Percentiles rank a stretch among this genome's conserved stretches.
Conservation (phyloP, 2,797 vertebrate species). For the Amblyraja radiata region DNA sequence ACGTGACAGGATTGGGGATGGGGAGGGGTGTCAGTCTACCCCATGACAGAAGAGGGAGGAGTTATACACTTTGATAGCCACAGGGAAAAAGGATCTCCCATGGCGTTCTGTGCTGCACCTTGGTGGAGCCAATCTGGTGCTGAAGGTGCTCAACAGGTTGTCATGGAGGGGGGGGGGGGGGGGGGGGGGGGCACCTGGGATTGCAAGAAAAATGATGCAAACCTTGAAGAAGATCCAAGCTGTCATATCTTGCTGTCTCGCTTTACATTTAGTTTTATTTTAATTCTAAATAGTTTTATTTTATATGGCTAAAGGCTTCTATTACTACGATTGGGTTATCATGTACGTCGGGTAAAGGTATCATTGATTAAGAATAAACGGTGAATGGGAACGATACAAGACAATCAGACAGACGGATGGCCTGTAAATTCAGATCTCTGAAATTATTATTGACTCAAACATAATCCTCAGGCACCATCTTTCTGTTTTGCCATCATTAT, state of each 20-base stretch:
- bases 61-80: too few relatives aligned
- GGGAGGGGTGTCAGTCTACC: too few relatives aligned
- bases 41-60: too few relatives aligned
- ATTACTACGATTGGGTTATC: background rate
- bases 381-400: background rate
- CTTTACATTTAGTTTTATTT: background rate
- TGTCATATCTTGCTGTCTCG: too few relatives aligned
- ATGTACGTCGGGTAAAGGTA: background rate
- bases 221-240: too few relatives aligned
- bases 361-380: background rate
- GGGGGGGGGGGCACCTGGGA: too few relatives aligned
- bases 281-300: background rate
- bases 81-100: too few relatives aligned
- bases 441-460: background rate
- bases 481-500: background rate
- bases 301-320: background rate
- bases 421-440: background rate
- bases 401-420: background rate
- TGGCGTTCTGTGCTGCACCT: too few relatives aligned
- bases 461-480: background rate
- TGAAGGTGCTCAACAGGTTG: too few relatives aligned
- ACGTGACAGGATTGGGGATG: too few relatives aligned
- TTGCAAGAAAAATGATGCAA: background rate
- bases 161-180: too few relatives aligned
- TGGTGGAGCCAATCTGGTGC: too few relatives aligned